Conservation (phyloP, 2,797 vertebrate species). For the Acrossocheilus fasciatus region DNA sequence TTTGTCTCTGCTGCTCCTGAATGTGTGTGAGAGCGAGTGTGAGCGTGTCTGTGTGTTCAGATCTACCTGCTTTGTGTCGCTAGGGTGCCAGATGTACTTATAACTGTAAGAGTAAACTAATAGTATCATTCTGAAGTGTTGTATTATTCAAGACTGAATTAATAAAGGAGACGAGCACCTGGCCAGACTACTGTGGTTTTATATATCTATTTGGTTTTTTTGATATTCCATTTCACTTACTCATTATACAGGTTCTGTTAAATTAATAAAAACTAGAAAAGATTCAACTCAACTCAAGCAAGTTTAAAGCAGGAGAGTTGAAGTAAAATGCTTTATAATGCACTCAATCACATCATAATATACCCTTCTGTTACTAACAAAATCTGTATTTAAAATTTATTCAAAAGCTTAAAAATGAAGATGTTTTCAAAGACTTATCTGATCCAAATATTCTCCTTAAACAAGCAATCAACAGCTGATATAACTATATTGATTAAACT, state of each 20-base stretch:
- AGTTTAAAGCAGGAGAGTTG: too few species aligned
- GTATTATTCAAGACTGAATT: conserved; percentile 70
- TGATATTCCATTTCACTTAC: too few species aligned
- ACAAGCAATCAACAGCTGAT: too few species aligned
- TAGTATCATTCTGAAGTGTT: conserved; percentile 68
- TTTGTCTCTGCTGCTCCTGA: conserved; percentile 24
- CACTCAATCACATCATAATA: background rate
- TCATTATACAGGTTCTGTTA: too few species aligned
- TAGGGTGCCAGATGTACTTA: conserved; percentile 58
- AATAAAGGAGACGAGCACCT: conserved; percentile 74
- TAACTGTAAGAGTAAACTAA: conserved; percentile 62
- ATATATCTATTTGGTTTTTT: too few species aligned
- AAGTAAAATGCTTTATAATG: too few species aligned
- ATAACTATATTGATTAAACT: background rate
- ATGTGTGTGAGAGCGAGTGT: conserved; percentile 43
- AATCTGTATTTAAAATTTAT: background rate
- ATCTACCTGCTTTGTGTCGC: conserved; percentile 71
- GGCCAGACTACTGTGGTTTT: conserved; percentile 31
- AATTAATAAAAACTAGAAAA: too few species aligned
- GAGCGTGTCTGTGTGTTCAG: conserved; percentile 52
- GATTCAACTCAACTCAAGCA: too few species aligned
- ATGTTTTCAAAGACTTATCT: too few species aligned
- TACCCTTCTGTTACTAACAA: too few species aligned
- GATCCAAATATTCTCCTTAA: too few species aligned
- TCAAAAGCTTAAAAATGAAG: background rate